These are phyloP conservation scores for Psilopogon haemacephalus DNA, from an alignment of 2,113 vertebrate genomes.

Conservation along the genomic window DNA sequence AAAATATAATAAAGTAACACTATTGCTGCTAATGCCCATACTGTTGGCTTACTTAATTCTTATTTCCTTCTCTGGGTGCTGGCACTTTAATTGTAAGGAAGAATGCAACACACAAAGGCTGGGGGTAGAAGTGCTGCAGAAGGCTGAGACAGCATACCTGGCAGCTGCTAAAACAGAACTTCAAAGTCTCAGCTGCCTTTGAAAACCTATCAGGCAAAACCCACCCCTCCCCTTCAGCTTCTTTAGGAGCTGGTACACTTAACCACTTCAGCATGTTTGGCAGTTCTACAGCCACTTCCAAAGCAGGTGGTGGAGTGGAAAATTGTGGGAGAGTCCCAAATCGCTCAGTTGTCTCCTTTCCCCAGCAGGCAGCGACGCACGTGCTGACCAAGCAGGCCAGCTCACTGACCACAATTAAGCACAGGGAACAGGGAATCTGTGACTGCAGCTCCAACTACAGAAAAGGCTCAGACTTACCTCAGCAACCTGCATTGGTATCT, in stretches of 20 bases:
- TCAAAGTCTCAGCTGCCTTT: slow-evolving; percentile 88
- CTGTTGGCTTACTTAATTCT: background rate
- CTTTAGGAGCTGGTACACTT: slow-evolving; percentile 82
- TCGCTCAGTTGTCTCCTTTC: background rate
- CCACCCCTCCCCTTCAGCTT: slow-evolving; percentile 84
- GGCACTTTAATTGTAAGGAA: slow-evolving; percentile 23
- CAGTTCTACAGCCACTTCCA: slow-evolving; percentile 61
- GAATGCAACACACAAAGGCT: slow-evolving; percentile 27
- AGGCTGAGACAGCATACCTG: slow-evolving; percentile 89
- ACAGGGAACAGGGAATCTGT: background rate
- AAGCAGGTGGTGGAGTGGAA: slow-evolving; percentile 48
- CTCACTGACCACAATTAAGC: background rate
- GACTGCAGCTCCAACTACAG: background rate
- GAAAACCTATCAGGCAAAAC: slow-evolving; percentile 82
- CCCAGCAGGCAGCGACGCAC: background rate
- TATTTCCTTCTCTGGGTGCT: background rate
- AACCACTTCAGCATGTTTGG: slow-evolving; percentile 93
- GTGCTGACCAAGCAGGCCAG: background rate
- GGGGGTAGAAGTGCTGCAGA: slow-evolving; percentile 55
- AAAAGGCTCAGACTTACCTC: background rate
- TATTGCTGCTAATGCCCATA: background rate
- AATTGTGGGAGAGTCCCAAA: background rate
- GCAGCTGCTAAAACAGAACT: slow-evolving; percentile 86
- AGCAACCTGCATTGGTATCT: background rate
- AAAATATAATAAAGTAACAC: slow-evolving; percentile 1